phyloP scores from a whole-genome alignment of 1,140 invertebrate genomes.

The Procambarus clarkii region DNA sequence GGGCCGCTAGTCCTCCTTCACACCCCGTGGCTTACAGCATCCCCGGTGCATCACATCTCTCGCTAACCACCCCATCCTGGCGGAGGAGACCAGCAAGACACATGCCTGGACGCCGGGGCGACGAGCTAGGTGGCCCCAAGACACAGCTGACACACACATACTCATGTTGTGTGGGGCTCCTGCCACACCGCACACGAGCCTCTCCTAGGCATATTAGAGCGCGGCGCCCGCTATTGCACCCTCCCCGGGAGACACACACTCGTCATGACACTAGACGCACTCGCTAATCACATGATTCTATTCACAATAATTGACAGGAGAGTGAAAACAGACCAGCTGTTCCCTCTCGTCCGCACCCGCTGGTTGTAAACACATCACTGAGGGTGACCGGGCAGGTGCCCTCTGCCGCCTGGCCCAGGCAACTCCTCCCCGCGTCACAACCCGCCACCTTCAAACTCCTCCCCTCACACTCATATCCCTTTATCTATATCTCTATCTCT shows the following conservation, averaged over 20 bases:
- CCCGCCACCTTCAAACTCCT: too few species aligned
- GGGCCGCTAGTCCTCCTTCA: background rate
- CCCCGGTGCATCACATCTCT: background rate
- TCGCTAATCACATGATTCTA: background rate
- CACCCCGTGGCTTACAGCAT: background rate
- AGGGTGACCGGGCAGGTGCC: background rate
- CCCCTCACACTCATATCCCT: too few species aligned
- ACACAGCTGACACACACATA: constrained; percentile 23
- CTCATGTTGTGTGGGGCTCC: constrained; percentile 42
- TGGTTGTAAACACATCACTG: constrained; percentile 50
- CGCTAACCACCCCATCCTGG: background rate
- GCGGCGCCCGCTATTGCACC: background rate
- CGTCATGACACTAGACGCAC: background rate
- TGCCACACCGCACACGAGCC: background rate
- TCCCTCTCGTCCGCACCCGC: background rate
- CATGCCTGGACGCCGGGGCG: background rate
- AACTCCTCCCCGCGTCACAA: too few species aligned
- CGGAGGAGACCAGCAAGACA: background rate
- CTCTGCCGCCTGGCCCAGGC: too few species aligned
- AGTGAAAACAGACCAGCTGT: constrained; percentile 10
- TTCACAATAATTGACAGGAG: constrained; percentile 14
- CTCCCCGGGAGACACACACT: background rate
- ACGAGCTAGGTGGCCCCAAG: background rate
- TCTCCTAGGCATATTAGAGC: background rate
- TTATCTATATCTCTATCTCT: too few species aligned